Base-by-base conservation (phyloP, 2,113 vertebrate genomes). In the Hiodon tergisus region DNA sequence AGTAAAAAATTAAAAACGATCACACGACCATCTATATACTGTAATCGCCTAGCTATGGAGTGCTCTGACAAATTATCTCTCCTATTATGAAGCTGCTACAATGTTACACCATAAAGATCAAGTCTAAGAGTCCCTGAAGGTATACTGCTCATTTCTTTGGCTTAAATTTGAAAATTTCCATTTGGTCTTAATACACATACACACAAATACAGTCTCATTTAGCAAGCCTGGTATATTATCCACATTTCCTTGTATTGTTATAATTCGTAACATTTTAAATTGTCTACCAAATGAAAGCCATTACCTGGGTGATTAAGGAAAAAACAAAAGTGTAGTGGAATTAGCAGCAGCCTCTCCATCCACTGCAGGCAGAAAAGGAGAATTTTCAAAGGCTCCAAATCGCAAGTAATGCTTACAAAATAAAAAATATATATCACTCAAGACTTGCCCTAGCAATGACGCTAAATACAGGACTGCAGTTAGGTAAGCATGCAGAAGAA, bases 301-400 rank as follows among this genome's bases (percentile, higher is more conserved):
- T 50, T 47, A 72, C 16, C 14, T 3, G 47, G 57, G 8, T 51
- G 13, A 63, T 63, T 76, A n/a, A 66, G 14, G 52, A 54, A 47
- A 48, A 52, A 16, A 63, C 16, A 71, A 16, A 5, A 14, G 9
- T 31, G 16, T 58, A 11, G 47, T 46, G 48, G 50, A 53, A 76
- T 51, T 3, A 71, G 52, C 46, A 52, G 53, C 61, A 60, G 61
- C 7, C 2, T 48, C 61, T 55, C 17, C 14, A 62, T 48, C 17
- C 31, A 65, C 2, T n/a, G 50, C 61, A 54, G 31, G 11, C 53
- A 17, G 55, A 54, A 60, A 65, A 10, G n/a, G 6, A 50, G 13
- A 6, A 10, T 61, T 60, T 71, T 77, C 5, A n/a, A 77, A 71
- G 47, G 48, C 57, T 59, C 47, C 31, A 54, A 31, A 59, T 5